These are phyloP conservation scores for Prosopocoilus inquinatus DNA, from an alignment of 2,888 invertebrate genomes.

Conservation along the genomic window DNA sequence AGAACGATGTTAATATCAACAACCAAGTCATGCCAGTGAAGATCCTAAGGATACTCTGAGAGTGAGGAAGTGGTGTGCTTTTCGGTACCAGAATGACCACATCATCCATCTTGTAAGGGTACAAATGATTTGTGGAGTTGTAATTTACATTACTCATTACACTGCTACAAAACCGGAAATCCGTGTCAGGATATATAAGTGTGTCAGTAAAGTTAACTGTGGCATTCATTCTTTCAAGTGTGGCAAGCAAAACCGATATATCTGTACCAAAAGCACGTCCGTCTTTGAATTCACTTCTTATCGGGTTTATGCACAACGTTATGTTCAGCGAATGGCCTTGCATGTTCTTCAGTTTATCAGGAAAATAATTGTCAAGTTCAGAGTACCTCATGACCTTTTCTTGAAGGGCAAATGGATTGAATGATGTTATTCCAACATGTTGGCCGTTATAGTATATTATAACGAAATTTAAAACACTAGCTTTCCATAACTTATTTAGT, in stretches of 20 bases:
- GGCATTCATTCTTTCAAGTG: too few relatives aligned
- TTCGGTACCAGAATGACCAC: not conserved
- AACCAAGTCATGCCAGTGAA: not conserved
- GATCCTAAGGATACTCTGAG: not conserved
- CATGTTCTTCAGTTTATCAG: not conserved
- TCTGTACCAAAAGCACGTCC: not conserved
- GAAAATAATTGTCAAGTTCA: not conserved
- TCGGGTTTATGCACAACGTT: not conserved
- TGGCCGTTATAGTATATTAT: not conserved
- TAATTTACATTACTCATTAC: not conserved
- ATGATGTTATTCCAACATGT: not conserved
- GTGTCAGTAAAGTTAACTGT: too few relatives aligned
- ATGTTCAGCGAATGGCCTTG: not conserved
- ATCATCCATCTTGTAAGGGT: constrained; percentile 4
- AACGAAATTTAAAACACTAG: not conserved
- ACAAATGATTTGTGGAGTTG: not conserved
- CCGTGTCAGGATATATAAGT: too few relatives aligned
- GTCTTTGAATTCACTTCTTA: not conserved
- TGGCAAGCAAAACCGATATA: not conserved
- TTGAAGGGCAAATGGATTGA: not conserved
- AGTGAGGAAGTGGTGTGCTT: not conserved
- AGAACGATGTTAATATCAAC: not conserved
- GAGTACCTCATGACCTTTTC: not conserved
- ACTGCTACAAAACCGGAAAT: too few relatives aligned
- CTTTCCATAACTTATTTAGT: not conserved